These are phyloP conservation scores for Daubentonia madagascariensis DNA, from an alignment of 2,113 vertebrate species.

Conservation along the genomic window DNA sequence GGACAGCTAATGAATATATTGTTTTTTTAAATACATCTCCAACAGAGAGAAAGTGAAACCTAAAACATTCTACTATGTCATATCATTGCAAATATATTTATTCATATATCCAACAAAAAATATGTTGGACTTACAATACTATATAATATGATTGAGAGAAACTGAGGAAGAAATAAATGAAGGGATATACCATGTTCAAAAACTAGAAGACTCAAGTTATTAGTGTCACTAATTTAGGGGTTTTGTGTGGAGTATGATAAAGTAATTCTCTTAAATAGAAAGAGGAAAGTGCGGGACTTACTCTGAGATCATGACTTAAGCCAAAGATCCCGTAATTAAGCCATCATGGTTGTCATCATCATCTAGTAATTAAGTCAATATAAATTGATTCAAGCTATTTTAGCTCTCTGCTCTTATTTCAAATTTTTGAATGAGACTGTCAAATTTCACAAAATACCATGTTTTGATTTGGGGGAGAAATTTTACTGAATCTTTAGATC, in stretches of 20 bases:
- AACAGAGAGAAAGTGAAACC: not conserved
- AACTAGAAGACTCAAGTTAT: not conserved
- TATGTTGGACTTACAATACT: not conserved
- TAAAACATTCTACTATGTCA: not conserved
- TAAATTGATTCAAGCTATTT: not conserved
- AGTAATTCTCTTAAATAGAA: not conserved
- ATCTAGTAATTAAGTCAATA: conserved; percentile 1
- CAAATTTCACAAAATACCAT: not conserved
- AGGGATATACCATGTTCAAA: not conserved
- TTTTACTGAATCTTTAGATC: not conserved
- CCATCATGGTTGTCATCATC: not conserved
- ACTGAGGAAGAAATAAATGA: not conserved
- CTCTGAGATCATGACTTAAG: not conserved
- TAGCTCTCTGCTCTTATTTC: not conserved
- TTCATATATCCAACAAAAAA: not conserved
- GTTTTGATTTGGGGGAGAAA: not conserved
- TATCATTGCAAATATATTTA: not conserved
- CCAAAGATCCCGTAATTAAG: not conserved
- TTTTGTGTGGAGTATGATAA: not conserved
- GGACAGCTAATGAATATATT: not conserved
- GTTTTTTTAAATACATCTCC: not conserved
- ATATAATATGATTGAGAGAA: not conserved
- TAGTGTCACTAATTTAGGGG: not conserved
- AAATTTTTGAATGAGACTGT: not conserved
- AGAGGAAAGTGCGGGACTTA: not conserved